Base-by-base conservation (phyloP, 2,888 invertebrate species). In the Lingula anatina region DNA sequence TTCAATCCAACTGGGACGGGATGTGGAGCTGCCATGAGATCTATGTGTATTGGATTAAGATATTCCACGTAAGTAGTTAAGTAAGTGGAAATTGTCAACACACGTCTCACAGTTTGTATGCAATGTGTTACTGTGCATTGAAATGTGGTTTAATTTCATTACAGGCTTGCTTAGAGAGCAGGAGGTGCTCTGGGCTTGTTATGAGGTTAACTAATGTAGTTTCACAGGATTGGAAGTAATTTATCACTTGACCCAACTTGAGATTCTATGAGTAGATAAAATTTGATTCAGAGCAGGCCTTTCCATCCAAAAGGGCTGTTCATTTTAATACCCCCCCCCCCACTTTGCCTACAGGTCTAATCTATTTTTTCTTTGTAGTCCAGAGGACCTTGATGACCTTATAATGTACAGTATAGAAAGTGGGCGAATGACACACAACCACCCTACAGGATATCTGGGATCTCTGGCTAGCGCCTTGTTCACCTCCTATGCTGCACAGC, bases 361-460 rank as follows among this genome's bases (percentile, higher is more conserved):
- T n/a, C n/a, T n/a, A n/a, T n/a, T n/a, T n/a, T n/a, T 20, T 18
- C 38, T 23, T 41, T 50, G 9, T 37, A 64, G 64, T 9, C 59
- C 59, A n/a, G 57, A 61, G 9, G 57, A 71, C 0, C 44, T 72
- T 18, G 57, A 64, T 40, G 62, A 72, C 20, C 55, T 76, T 51
- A 65, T 76, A 28, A 60, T 58, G n/a, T 66, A 71, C 31, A 64
- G 69, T 49, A 51, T 75, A 0, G 76, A 75, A 54, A 55, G 66
- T 37, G 75, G 74, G 1, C 60, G 76, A 12, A 70, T 76, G 70
- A 72, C 74, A 9, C 76, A 76, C 55, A 66, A 75, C 44, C 65
- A 72, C 46, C 74, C 74, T 0, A 68, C 67, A 9, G 76, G 75
- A 7, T 75, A 67, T 51, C 62, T 76, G 3, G 75, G 76, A 2